phyloP scores from a whole-genome alignment of 1,140 invertebrate species.

The Camponotus vicinus region DNA sequence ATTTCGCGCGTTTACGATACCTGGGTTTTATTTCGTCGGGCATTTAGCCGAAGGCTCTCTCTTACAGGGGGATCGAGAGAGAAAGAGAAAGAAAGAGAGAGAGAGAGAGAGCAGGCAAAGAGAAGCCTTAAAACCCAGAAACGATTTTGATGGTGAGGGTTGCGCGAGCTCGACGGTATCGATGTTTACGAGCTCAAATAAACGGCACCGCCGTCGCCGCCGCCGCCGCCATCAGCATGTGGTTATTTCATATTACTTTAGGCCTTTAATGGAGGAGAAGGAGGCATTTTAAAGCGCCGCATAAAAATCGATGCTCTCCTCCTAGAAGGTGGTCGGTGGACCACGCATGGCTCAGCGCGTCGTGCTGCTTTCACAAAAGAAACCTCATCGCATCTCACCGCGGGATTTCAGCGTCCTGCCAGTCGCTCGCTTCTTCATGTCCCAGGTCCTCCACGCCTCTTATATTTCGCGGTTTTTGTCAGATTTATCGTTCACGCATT shows the following conservation, averaged over 20 bases:
- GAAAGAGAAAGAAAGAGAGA: slow-evolving; percentile 38
- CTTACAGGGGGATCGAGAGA: slow-evolving; percentile 1
- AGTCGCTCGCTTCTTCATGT: slow-evolving; percentile 16
- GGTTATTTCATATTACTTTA: slow-evolving; percentile 84
- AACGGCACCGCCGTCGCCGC: slow-evolving; percentile 75
- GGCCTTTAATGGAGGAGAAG: slow-evolving; percentile 74
- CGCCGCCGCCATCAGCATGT: slow-evolving; percentile 66
- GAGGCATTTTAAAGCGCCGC: slow-evolving; percentile 79
- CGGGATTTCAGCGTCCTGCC: slow-evolving; percentile 67
- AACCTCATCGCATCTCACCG: slow-evolving; percentile 67
- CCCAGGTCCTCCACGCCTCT: slow-evolving; percentile 25
- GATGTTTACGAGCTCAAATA: slow-evolving; percentile 85
- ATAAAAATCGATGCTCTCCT: slow-evolving; percentile 79
- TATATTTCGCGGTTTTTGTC: slow-evolving; percentile 12
- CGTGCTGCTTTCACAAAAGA: slow-evolving; percentile 67
- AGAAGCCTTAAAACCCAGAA: slow-evolving; percentile 50
- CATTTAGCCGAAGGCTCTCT: slow-evolving; percentile 49
- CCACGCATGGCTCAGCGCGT: slow-evolving; percentile 24
- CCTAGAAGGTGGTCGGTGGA: slow-evolving; percentile 68
- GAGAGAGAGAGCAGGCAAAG: slow-evolving; percentile 8
- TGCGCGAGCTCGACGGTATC: slow-evolving; percentile 71
- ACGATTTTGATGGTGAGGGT: slow-evolving; percentile 34
- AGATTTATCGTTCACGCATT: slow-evolving; percentile 44
- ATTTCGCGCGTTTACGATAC: slow-evolving; percentile 74
- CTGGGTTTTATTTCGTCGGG: slow-evolving; percentile 64